These are phyloP conservation scores for Leptobrachium ailaonicum DNA, from an alignment of 2,113 vertebrate species.

Conservation along the genomic window DNA sequence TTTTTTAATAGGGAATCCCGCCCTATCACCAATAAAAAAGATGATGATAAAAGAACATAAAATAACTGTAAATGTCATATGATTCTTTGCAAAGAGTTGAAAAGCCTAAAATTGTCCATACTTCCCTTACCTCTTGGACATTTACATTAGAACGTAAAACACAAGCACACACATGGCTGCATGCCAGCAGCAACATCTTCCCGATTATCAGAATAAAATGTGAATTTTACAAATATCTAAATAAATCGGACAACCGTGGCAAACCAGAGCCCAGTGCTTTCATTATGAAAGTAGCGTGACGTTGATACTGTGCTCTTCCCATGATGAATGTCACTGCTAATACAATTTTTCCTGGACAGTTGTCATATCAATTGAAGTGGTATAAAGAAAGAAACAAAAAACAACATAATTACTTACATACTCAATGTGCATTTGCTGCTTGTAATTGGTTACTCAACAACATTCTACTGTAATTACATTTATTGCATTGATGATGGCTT, in stretches of 20 bases:
- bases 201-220: too few species aligned
- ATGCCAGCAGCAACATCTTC: too few species aligned
- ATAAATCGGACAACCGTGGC: background rate
- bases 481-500: too few species aligned
- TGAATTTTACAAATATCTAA: background rate
- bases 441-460: too few species aligned
- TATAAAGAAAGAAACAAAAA: conserved; percentile 35
- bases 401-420: conserved; percentile 46
- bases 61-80: background rate
- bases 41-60: background rate
- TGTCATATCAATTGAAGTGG: conserved; percentile 35
- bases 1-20: background rate
- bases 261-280: background rate
- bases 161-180: too few species aligned
- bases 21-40: background rate
- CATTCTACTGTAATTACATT: too few species aligned
- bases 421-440: conserved; percentile 36
- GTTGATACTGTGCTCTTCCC: conserved; percentile 4
- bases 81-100: too few species aligned
- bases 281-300: rapidly evolving
- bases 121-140: too few species aligned
- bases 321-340: conserved; percentile 46
- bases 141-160: too few species aligned
- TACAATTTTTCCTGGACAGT: conserved; percentile 46
- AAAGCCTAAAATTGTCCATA: too few species aligned